phyloP scores from a whole-genome alignment of 2,888 invertebrate genomes.

The Tetragonisca angustula region DNA sequence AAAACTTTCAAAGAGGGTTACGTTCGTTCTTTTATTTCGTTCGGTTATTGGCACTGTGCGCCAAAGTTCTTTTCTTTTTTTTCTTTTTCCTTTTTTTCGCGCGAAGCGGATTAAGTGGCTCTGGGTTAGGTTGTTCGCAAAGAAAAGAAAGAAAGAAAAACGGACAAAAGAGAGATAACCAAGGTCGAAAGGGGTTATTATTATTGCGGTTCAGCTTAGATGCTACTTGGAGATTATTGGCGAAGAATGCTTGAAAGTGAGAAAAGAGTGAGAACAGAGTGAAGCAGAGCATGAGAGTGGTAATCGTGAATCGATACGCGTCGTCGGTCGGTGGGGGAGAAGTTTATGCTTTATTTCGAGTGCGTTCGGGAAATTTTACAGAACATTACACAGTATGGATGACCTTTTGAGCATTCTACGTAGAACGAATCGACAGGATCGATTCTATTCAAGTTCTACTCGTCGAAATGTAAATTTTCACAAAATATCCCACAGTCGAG shows the following conservation, averaged over 20 bases:
- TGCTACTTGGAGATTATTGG: conserved; percentile 33
- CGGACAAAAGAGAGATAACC: background rate
- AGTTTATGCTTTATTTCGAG: conserved; percentile 41
- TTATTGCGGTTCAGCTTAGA: conserved; percentile 37
- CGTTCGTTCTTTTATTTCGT: conserved; percentile 21
- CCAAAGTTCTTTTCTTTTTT: background rate
- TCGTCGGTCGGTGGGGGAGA: background rate
- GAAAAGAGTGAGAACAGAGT: conserved; percentile 6
- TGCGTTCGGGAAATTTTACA: conserved; percentile 17
- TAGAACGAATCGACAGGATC: background rate
- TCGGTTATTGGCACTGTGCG: background rate
- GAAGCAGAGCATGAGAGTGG: conserved; percentile 17
- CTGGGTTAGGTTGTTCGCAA: background rate
- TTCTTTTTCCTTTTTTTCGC: background rate
- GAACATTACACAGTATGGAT: background rate
- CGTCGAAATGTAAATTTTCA: background rate
- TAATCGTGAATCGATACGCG: background rate
- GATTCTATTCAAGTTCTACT: background rate
- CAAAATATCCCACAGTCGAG: background rate
- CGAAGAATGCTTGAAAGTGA: conserved; percentile 15
- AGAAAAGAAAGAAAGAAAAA: background rate
- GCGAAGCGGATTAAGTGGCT: no score
- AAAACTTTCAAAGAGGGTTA: conserved; percentile 20
- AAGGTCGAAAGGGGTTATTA: background rate
- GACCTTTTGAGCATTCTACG: background rate